Percentiles rank a stretch among this genome's conserved stretches.
Evolutionary conservation across 2,113 vertebrate species (phyloP).

Genomic region (Campylomormyrus numenius): DNA sequence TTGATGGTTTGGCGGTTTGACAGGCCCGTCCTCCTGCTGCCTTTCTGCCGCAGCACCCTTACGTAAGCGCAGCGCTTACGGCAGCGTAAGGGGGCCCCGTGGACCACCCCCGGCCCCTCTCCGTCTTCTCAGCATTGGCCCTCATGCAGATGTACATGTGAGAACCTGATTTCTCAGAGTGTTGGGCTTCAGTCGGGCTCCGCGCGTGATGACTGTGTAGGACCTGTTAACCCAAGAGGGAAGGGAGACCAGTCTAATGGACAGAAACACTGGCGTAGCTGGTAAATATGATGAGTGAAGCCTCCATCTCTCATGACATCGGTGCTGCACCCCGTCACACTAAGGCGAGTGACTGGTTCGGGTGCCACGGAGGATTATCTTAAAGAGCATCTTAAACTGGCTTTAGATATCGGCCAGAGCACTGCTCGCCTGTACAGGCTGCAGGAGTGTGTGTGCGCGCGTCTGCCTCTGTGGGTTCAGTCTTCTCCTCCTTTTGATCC

Average conservation of each 20-base stretch:
- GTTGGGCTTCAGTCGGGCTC: neutral
- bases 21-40: neutral
- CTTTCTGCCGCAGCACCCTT: neutral
- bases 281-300: neutral
- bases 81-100: neutral
- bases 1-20: neutral
- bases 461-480: neutral
- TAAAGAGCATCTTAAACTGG: neutral
- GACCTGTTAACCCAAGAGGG: neutral
- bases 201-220: neutral
- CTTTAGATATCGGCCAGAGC: neutral
- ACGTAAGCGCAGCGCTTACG: neutral
- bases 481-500: slow-evolving; percentile 14
- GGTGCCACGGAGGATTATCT: neutral
- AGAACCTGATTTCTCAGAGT: neutral
- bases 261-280: neutral
- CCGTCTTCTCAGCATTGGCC: neutral
- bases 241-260: neutral
- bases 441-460: neutral
- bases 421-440: neutral
- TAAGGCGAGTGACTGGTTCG: neutral
- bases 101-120: neutral
- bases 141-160: neutral
- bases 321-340: neutral
- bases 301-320: neutral